phyloP scores from a whole-genome alignment of 2,113 vertebrate species.

The Ciconia maguari region DNA sequence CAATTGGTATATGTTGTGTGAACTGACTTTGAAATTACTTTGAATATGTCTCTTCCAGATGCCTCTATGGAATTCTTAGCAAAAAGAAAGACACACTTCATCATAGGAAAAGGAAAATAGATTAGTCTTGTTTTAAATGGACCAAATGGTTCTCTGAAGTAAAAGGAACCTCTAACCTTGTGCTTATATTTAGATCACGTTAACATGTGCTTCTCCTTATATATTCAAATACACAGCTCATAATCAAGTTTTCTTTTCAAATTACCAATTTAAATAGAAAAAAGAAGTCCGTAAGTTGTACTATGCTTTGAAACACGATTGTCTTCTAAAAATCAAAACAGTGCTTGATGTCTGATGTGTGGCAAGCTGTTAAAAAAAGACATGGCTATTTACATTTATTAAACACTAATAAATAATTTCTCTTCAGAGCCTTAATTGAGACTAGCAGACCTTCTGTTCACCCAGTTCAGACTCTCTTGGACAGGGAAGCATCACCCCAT shows the following conservation, averaged over 20 bases:
- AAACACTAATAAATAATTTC: neutral
- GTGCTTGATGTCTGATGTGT: neutral
- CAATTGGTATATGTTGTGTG: too few species aligned
- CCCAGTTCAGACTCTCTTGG: neutral
- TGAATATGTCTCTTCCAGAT: neutral
- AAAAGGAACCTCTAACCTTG: neutral
- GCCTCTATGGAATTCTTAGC: neutral
- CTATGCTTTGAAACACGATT: neutral
- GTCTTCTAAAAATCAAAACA: neutral
- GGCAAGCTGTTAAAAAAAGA: neutral
- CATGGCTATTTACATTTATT: neutral
- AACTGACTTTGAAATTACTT: neutral
- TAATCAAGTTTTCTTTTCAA: neutral
- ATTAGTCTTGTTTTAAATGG: neutral
- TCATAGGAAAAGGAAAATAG: neutral
- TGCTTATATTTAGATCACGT: neutral
- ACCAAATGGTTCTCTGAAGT: neutral
- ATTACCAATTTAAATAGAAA: neutral
- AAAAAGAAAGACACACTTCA: neutral
- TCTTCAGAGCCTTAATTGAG: neutral
- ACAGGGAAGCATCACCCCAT: neutral
- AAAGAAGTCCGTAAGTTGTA: neutral
- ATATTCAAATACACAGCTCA: neutral
- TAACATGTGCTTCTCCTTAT: neutral
- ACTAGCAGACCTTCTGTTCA: neutral